Evolutionary conservation across 2,113 vertebrate species (phyloP), one percentile per base, ranked within the genome.

Genomic region (Pteropus alecto): DNA sequence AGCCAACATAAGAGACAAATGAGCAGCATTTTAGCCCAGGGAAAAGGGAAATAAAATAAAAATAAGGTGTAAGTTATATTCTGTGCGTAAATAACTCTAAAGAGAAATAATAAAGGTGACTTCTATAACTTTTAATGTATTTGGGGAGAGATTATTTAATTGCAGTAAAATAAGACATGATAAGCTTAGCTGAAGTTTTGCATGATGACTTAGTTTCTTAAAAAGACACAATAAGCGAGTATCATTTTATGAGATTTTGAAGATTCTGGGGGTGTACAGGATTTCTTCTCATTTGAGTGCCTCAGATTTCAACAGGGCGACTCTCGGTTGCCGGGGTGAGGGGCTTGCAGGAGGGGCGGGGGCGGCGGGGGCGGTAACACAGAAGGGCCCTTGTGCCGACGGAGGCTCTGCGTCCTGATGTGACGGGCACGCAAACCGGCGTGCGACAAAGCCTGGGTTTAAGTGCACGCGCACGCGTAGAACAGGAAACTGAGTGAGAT

Each of bases 81-180:
- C 95, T 97, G 93, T 93, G 95, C 98, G 97, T 98, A 98, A 98
- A 98, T 98, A 98, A 98, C 97, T 98, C 98, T 98, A 98, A 98
- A 98, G 97, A 98, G 98, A 98, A 98, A 98, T 94, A 98, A 98
- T 97, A 97, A 98, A 98, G 98, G 97, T 82, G 87, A 96, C 86
- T 97, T 97, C 90, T 93, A 26, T 82, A 96, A 98, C 97, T 98
- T 98, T 97, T 98, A 98, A 97, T 97, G 48, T 86, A 85, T 97
- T 83, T 83, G 56, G 89, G 65, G 82, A 74, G 43, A 84, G 38
- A 51, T 78, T 87, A 78, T 79, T 95, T 96, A 93, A 95, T 89
- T 81, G 86, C 15, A 84, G 35, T 82, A n/a, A 95, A 93, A 58
- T 71, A 89, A 85, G 73, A 85, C 58, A 38, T 28, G 51, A 13